Conservation (phyloP, 2,888 invertebrate genomes). For the Pelosia muscerda region DNA sequence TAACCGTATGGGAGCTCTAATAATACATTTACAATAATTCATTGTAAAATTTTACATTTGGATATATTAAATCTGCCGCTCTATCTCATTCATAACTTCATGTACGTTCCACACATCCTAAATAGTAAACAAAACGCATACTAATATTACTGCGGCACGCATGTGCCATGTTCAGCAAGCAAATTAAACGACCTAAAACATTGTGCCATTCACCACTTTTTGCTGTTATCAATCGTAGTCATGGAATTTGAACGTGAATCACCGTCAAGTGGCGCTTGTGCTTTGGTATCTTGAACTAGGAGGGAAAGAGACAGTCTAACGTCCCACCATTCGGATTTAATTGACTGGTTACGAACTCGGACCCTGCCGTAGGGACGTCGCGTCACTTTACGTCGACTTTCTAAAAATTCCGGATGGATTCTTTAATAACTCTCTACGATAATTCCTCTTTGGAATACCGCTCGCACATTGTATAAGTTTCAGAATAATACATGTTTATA, state of each 20-base stretch:
- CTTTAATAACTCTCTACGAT: constrained; percentile 67
- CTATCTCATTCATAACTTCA: constrained; percentile 38
- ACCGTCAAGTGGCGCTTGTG: constrained; percentile 84
- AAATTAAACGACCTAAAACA: constrained; percentile 77
- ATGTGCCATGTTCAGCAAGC: constrained; percentile 71
- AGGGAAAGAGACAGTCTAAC: constrained; percentile 78
- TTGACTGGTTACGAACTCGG: constrained; percentile 85
- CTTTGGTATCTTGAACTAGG: constrained; percentile 73
- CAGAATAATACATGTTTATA: constrained; percentile 32
- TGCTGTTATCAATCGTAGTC: constrained; percentile 84
- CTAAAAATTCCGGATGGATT: constrained; percentile 82
- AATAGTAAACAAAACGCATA: constrained; percentile 67
- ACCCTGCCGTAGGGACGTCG: constrained; percentile 83
- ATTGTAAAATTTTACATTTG: neutral
- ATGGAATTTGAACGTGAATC: constrained; percentile 84
- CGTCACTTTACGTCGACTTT: constrained; percentile 82
- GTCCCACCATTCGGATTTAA: constrained; percentile 84
- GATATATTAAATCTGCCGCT: constrained; percentile 5
- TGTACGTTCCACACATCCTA: constrained; percentile 45
- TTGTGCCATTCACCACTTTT: constrained; percentile 80
- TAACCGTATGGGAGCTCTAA: neutral
- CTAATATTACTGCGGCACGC: constrained; percentile 60
- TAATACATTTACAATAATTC: neutral
- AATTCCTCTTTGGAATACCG: constrained; percentile 70
- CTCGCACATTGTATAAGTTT: constrained; percentile 36